A percentile compares a stretch with the other conserved stretches of the same genome.
phyloP scores from a whole-genome alignment of 2,113 vertebrate species.

The Phalacrocorax aristotelis region DNA sequence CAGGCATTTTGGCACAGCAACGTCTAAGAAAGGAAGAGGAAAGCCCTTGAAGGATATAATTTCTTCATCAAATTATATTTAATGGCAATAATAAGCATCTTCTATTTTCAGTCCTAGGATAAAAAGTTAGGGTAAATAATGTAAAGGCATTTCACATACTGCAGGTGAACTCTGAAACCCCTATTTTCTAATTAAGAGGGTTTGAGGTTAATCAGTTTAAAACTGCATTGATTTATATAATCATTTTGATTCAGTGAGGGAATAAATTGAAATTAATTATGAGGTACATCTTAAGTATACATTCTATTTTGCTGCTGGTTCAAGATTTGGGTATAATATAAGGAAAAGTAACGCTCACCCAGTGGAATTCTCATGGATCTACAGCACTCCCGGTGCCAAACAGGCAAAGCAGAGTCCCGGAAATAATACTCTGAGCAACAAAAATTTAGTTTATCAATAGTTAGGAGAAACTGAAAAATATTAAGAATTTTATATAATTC shows the following conservation, averaged over 20 bases:
- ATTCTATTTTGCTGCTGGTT: not conserved
- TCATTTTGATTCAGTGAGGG: constrained; percentile 6
- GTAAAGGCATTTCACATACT: not conserved
- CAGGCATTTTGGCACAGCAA: not conserved
- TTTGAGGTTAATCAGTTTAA: constrained; percentile 53
- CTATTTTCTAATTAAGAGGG: constrained; percentile 37
- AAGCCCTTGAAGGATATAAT: not conserved
- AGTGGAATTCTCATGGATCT: not conserved
- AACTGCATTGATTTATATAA: constrained; percentile 46
- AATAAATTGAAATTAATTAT: constrained; percentile 8
- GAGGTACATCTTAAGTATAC: not conserved
- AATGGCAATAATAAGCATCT: not conserved
- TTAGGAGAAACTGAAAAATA: not conserved
- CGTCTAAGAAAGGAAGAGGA: not conserved
- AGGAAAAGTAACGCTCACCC: not conserved
- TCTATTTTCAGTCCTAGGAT: constrained; percentile 6
- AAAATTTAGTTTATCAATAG: not conserved
- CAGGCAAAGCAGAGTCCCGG: not conserved
- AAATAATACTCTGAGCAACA: not conserved
- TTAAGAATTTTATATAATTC: not conserved
- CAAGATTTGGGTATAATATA: not conserved
- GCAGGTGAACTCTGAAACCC: not conserved
- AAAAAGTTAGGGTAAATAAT: not conserved
- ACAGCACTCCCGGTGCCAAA: not conserved
- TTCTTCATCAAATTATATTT: constrained; percentile 15